Conservation (phyloP, 2,888 invertebrate genomes). For the Thysanoteuthis rhombus region DNA sequence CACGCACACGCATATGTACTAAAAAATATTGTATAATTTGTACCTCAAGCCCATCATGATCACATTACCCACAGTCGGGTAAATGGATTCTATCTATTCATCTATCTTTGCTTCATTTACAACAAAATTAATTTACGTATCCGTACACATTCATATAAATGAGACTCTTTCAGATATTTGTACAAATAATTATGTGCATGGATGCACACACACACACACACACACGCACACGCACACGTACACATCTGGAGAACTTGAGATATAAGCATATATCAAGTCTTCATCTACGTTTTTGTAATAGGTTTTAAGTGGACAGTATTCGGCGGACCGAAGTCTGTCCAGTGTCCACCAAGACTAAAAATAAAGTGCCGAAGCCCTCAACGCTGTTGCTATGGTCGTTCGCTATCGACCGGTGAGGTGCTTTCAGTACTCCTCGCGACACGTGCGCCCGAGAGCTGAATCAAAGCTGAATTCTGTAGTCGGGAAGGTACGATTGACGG, state of each 20-base stretch:
- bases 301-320: background rate
- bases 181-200: too few relatives aligned
- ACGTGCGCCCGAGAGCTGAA: background rate
- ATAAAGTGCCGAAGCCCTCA: background rate
- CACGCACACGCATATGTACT: too few relatives aligned
- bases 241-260: background rate
- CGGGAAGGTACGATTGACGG: background rate
- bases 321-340: background rate
- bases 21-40: too few relatives aligned
- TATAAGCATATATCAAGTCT: background rate
- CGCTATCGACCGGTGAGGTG: background rate
- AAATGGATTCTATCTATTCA: too few relatives aligned
- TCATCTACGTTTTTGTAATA: background rate
- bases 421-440: constrained; percentile 12
- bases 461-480: background rate
- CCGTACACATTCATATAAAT: background rate
- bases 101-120: too few relatives aligned
- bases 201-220: background rate
- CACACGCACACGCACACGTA: background rate
- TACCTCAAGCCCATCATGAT: too few relatives aligned
- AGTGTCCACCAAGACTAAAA: background rate
- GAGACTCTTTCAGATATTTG: too few relatives aligned
- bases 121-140: background rate
- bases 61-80: too few relatives aligned
- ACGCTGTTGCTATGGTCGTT: background rate